A percentile compares a stretch with the other conserved stretches of the same genome.
Conservation (phyloP, 2,888 invertebrate genomes). For the Amphipoea lucens region DNA sequence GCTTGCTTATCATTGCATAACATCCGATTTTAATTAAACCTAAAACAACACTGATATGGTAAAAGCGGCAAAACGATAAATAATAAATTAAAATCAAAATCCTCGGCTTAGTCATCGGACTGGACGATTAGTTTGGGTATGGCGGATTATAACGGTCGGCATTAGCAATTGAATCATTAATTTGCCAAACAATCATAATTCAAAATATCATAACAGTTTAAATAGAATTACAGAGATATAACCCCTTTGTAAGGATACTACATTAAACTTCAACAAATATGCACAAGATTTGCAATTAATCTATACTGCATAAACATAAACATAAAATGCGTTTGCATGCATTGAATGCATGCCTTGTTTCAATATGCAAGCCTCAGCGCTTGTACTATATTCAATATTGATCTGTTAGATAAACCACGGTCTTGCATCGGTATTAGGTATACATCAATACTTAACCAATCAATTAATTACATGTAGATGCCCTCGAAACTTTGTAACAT, state of each 20-base stretch:
- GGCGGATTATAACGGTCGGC: conserved; percentile 38
- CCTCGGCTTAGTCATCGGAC: conserved; percentile 31
- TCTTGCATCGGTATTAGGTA: conserved; percentile 6
- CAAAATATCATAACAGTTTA: conserved; percentile 23
- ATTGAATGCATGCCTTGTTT: not conserved
- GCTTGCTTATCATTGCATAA: conserved; percentile 5
- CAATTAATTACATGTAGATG: conserved; percentile 50
- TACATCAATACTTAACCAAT: conserved; percentile 42
- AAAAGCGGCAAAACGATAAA: conserved; percentile 26
- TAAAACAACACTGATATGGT: conserved; percentile 13
- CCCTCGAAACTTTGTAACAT: conserved; percentile 48
- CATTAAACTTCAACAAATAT: not conserved
- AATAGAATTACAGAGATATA: not conserved
- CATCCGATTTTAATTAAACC: not conserved
- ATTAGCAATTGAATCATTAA: conserved; percentile 51
- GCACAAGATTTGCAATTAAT: not conserved
- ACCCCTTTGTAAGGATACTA: not conserved
- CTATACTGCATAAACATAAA: not conserved
- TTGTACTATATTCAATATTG: conserved; percentile 3
- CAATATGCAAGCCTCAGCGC: not conserved
- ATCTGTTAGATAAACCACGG: not conserved
- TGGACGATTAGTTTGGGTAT: conserved; percentile 40
- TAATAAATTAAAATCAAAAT: conserved; percentile 50
- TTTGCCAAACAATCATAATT: conserved; percentile 42
- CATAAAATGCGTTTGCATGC: no score